phyloP scores from a whole-genome alignment of 2,888 invertebrate genomes.

The Euclidia mi region DNA sequence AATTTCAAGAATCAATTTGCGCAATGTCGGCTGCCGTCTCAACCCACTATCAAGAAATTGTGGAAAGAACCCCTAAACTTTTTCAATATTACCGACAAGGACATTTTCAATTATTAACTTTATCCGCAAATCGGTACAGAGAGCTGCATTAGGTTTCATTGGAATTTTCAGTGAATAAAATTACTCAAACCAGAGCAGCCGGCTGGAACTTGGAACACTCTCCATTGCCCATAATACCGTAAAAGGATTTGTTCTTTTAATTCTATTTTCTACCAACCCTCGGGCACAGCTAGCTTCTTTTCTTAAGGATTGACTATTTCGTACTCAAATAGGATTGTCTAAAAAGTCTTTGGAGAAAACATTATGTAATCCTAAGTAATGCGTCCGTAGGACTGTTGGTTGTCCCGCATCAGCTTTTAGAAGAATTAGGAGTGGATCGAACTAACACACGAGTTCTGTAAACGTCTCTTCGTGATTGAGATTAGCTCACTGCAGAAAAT shows the following conservation, averaged over 20 bases:
- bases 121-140: constrained; percentile 53
- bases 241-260: constrained; percentile 59
- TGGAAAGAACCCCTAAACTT: constrained; percentile 65
- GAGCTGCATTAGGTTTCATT: constrained; percentile 32
- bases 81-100: constrained; percentile 72
- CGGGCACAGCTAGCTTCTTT: constrained; percentile 53
- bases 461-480: constrained; percentile 15
- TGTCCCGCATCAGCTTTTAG: constrained; percentile 53
- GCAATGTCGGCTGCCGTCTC: constrained; percentile 50
- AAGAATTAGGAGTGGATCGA: constrained; percentile 36
- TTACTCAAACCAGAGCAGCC: constrained; percentile 41
- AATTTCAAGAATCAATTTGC: constrained; percentile 58
- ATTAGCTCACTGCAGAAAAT: not conserved
- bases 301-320: constrained; percentile 49
- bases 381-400: constrained; percentile 53
- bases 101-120: constrained; percentile 81
- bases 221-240: constrained; percentile 43
- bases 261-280: constrained; percentile 50
- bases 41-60: constrained; percentile 63
- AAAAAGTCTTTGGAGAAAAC: constrained; percentile 45
- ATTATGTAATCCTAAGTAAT: constrained; percentile 58
- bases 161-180: constrained; percentile 51
- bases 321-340: constrained; percentile 56
- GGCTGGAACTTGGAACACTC: constrained; percentile 16
- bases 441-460: constrained; percentile 5